Base-by-base conservation (phyloP, 1,140 invertebrate species). In the Homarus americanus region DNA sequence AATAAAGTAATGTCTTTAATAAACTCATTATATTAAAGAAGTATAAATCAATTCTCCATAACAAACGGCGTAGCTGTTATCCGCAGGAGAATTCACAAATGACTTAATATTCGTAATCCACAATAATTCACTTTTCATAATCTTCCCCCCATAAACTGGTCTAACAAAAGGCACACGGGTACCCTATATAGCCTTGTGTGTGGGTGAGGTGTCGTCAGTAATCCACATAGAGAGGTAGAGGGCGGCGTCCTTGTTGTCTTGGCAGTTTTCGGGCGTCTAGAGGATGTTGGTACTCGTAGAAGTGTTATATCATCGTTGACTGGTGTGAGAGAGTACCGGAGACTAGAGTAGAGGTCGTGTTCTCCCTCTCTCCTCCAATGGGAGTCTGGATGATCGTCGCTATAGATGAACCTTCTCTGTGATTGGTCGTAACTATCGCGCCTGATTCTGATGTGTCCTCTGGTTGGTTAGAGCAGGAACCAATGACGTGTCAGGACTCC, bases 401-500 rank as follows among this genome's bases (percentile, higher is more conserved):
- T 0, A 63, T 4, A 10, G 63, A 32, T 12, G 63, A 32, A 4
- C 32, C 28, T 17, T 28, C 0, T 69, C 5, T 34, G 28, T 69
- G 5, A 7, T 32, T 69, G 4, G 28, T 9, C 10, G 63, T 69
- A 12, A 32, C 0, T 32, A 28, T 28, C 63, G 63, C 32, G 63
- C n/a, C 12, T 4, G 2, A 4, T 24, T 69, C 63, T 34, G 7
- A 32, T 12, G 7, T 12, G 1, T 24, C 63, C 24, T 28, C n/a
- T 69, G 63, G 32, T 28, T 69, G 63, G 63, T 12, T 32, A 7
- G 63, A 69, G 12, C 63, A 69, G 1, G 69, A 53, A 7, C 83
- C 83, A 34, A 41, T 53, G 34, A 75, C 41, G 83, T 76, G 83
- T 76, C 83, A 86, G 20, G 83, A 86, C 83, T 76, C 72, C 69